These are phyloP conservation scores for Drosophila pegasa DNA, from an alignment of 2,888 invertebrate genomes.

Conservation along the genomic window DNA sequence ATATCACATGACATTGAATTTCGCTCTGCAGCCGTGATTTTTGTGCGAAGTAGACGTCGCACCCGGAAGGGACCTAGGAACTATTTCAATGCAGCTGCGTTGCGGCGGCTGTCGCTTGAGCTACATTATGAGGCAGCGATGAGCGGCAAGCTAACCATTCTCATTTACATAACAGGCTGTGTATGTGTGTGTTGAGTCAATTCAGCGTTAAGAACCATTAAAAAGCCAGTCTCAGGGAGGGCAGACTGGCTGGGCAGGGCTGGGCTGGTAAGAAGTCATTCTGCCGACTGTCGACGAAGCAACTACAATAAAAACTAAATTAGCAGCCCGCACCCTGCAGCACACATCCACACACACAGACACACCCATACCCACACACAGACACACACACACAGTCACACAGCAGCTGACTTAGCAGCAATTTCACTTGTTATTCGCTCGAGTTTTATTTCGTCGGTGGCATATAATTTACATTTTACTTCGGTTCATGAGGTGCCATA, in stretches of 20 bases:
- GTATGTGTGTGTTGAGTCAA: conserved; percentile 55
- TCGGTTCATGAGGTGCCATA: conserved; percentile 81
- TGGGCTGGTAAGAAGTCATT: conserved; percentile 34
- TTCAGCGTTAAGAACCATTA: conserved; percentile 73
- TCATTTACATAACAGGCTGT: conserved; percentile 74
- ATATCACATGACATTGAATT: conserved; percentile 35
- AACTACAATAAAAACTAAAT: conserved; percentile 67
- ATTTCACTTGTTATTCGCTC: conserved; percentile 70
- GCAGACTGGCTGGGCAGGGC: conserved; percentile 7
- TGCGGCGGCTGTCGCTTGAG: conserved; percentile 53
- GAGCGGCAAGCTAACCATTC: conserved; percentile 49
- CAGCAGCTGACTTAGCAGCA: conserved; percentile 44
- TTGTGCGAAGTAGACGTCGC: conserved; percentile 33
- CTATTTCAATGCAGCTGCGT: conserved; percentile 69
- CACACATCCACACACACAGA: conserved; percentile 2
- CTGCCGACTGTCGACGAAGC: conserved; percentile 54
- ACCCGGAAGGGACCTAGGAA: conserved; percentile 39
- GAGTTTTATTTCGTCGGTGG: conserved; percentile 71
- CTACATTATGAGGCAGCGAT: conserved; percentile 40
- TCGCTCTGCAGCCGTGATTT: conserved; percentile 22
- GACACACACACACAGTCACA: conserved; percentile 3
- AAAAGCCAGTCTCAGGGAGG: conserved; percentile 50
- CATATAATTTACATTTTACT: conserved; percentile 78
- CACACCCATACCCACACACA: background rate
- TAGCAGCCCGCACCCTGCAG: conserved; percentile 53